Base-by-base conservation (phyloP, 2,797 vertebrate species). In the Lophotriccus pileatus region DNA sequence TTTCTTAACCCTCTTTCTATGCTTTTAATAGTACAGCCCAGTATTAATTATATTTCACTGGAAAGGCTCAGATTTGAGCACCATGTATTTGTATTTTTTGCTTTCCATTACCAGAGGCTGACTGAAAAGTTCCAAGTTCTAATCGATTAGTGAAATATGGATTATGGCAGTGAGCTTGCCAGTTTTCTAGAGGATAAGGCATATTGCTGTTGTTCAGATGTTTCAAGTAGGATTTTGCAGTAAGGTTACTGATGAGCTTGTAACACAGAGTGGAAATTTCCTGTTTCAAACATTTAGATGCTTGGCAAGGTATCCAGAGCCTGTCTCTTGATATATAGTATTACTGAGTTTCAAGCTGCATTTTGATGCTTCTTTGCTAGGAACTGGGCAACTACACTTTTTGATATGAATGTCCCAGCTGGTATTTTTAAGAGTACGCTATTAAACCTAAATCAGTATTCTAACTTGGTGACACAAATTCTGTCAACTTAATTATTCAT, bases 231-330 rank as follows among this genome's bases (percentile, higher is more conserved):
- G 12, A 52, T 89, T 93, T 91, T 95, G 52, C 67, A 56, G 34
- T 66, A 27, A 82, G 36, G 55, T 55, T 84, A 55, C 76, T 44
- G 28, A 91, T 92, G 59, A 76, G 47, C 63, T 82, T 93, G 50
- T 73, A 84, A 63, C 15, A 41, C 18, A 20, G 67, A 69, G 63
- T 95, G 90, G 93, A 94, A 93, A 95, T 92, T 88, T 94, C 55
- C 88, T 52, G 4, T 93, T 94, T 90, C 2, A 8, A 52, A 37
- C 72, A 47, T 53, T 80, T 63, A 88, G 43, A 52, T 84, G 44
- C 47, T 94, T 94, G 83, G 67, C 74, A 87, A 82, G 21, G 59
- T 87, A 63, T 55, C 28, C 74, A 82, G 80, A 67, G 41, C 21
- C 86, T 69, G 85, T 78, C 50, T 73, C 15, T 82, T 76, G 88